phyloP scores from a whole-genome alignment of 2,113 vertebrate species.

The Aix galericulata region DNA sequence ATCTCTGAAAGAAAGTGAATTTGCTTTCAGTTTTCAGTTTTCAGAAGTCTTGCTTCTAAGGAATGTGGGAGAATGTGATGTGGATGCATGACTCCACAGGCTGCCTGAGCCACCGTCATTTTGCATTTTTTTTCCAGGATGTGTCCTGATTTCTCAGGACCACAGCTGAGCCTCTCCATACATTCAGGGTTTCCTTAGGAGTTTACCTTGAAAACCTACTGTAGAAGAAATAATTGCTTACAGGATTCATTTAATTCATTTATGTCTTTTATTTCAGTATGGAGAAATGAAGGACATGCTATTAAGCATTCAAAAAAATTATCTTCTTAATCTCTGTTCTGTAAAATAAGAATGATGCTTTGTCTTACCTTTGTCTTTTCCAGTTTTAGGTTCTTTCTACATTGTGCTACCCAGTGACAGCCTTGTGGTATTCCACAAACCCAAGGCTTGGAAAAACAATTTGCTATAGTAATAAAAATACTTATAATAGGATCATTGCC shows the following conservation, averaged over 20 bases:
- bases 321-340: background rate
- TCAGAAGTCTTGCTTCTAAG: background rate
- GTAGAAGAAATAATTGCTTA: background rate
- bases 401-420: background rate
- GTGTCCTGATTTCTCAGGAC: too few relatives aligned
- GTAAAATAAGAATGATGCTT: background rate
- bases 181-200: background rate
- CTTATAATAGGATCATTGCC: background rate
- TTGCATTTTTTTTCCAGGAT: accelerated
- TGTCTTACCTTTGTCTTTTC: background rate
- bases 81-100: background rate
- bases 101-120: background rate
- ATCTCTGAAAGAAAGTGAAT: background rate
- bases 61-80: background rate
- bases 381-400: background rate
- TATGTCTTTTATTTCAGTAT: background rate
- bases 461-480: background rate
- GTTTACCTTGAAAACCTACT: background rate
- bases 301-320: background rate
- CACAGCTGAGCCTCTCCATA: background rate
- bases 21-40: too few relatives aligned
- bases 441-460: background rate
- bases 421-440: background rate
- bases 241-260: background rate
- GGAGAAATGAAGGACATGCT: background rate